Conservation (phyloP, 2,888 invertebrate species). For the Papilio gigon region DNA sequence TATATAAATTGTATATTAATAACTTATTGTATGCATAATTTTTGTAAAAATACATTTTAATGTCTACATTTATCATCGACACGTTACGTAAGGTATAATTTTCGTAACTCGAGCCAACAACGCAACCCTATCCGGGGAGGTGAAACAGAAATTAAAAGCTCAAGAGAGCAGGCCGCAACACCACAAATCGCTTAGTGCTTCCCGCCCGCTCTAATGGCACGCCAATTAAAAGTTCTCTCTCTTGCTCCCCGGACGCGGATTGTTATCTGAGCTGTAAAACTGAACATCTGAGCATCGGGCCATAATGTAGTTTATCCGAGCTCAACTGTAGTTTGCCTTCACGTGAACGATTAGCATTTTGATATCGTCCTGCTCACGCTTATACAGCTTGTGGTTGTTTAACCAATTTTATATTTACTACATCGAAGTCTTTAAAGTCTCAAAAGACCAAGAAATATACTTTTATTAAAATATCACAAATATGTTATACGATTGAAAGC, state of each 20-base stretch:
- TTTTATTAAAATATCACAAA: neutral
- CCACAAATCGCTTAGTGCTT: constrained; percentile 82
- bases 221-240: constrained; percentile 82
- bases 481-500: neutral
- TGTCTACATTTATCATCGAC: constrained; percentile 45
- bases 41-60: constrained; percentile 48
- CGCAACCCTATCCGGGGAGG: constrained; percentile 62
- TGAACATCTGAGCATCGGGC: constrained; percentile 71
- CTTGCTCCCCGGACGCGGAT: constrained; percentile 71
- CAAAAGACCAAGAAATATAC: no score
- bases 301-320: constrained; percentile 75
- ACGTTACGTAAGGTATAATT: constrained; percentile 37
- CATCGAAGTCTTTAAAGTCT: neutral
- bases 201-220: constrained; percentile 80
- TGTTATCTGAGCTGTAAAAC: constrained; percentile 79
- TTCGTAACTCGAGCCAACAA: constrained; percentile 56
- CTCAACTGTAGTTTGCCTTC: constrained; percentile 57
- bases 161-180: constrained; percentile 76
- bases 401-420: neutral
- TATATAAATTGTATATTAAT: no score
- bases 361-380: constrained; percentile 60
- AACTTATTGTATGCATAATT: neutral
- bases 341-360: constrained; percentile 70
- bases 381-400: constrained; percentile 28
- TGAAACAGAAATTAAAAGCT: constrained; percentile 75